These are phyloP conservation scores for Platycercus adscitus DNA, from an alignment of 2,113 vertebrate genomes.

Conservation along the genomic window DNA sequence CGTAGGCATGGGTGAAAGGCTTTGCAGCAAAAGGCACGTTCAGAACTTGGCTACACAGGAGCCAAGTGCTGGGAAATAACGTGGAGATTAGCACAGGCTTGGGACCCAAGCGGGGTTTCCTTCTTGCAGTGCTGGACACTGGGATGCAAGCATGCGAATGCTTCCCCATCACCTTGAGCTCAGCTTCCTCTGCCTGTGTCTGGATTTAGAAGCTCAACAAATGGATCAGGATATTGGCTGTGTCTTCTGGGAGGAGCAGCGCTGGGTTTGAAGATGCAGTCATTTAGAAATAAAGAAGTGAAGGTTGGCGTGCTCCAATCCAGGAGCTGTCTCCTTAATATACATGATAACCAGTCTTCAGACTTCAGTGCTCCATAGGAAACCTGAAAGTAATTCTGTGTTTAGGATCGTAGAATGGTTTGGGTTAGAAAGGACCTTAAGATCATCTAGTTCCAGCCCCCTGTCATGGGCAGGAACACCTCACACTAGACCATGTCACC, in stretches of 20 bases:
- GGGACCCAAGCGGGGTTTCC: not conserved
- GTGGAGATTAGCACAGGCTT: fast-evolving
- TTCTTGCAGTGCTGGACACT: not conserved
- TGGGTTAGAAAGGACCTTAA: not conserved
- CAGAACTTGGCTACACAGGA: not conserved
- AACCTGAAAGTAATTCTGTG: not conserved
- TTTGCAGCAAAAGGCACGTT: not conserved
- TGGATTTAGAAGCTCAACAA: conserved; percentile 15
- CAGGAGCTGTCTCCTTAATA: not conserved
- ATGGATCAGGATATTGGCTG: not conserved
- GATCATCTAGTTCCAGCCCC: not conserved
- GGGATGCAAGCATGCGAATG: fast-evolving
- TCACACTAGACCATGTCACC: not conserved
- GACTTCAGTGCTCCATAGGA: not conserved
- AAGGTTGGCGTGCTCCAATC: not conserved
- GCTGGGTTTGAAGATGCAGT: not conserved
- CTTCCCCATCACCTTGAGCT: not conserved
- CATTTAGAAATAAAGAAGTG: not conserved
- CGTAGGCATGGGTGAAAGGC: not conserved
- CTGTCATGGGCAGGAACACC: not conserved
- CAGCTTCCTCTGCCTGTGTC: not conserved
- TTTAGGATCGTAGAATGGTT: not conserved
- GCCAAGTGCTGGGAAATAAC: fast-evolving
- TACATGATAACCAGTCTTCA: not conserved
- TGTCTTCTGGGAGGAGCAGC: not conserved